A percentile compares a stretch with the other conserved stretches of the same genome.
Conservation (phyloP, 2,113 vertebrate genomes). For the Solea senegalensis region DNA sequence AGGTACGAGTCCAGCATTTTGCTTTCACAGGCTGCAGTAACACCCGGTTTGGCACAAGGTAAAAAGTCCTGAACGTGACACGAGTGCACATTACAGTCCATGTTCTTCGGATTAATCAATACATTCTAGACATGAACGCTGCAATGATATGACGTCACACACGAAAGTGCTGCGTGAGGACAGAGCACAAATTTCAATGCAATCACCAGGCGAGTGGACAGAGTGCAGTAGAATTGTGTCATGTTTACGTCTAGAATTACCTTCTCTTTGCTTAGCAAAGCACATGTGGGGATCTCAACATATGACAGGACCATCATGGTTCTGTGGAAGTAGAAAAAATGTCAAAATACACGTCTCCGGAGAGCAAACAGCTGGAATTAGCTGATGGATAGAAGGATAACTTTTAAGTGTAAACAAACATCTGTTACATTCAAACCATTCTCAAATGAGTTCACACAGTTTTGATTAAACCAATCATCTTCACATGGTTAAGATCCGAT, state of each 20-base stretch:
- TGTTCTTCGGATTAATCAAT: conserved; percentile 15
- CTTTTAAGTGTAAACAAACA: no score
- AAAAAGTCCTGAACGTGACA: background rate
- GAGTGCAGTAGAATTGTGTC: conserved; percentile 8
- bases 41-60: conserved; percentile 37
- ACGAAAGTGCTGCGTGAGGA: background rate
- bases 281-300: no score
- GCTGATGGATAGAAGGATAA: background rate
- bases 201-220: conserved; percentile 35
- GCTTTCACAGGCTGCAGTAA: conserved; percentile 24
- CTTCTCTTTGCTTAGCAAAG: no score
- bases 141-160: conserved; percentile 2
- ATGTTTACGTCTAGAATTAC: no score
- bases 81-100: conserved; percentile 13
- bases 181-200: conserved; percentile 37
- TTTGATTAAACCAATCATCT: no score
- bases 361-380: background rate
- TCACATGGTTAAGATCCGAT: no score
- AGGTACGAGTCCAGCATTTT: conserved; percentile 17
- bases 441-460: background rate
- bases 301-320: no score
- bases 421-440: background rate
- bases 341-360: background rate
- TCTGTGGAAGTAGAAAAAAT: background rate
- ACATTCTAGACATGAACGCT: conserved; percentile 52